Evolutionary conservation across 2,797 vertebrate species (phyloP).

Genomic region (Trematomus bernacchii): DNA sequence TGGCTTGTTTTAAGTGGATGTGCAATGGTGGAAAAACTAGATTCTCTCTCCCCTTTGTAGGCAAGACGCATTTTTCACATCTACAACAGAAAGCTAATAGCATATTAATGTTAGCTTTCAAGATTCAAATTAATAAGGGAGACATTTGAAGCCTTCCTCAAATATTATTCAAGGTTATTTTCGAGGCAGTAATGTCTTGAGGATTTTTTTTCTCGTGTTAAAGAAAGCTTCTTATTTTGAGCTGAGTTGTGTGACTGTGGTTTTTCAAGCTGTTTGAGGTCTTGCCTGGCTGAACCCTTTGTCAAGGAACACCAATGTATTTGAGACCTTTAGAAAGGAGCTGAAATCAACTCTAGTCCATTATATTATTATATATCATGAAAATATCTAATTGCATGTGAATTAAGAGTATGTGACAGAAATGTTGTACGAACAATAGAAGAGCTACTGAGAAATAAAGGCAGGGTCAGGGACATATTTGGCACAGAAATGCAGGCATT

Average conservation of each 20-base stretch:
- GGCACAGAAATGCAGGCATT: constrained; percentile 12
- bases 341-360: constrained; percentile 33
- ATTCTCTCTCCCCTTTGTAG: neutral
- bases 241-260: constrained; percentile 69
- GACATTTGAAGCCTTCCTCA: constrained; percentile 1
- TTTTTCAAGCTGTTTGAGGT: constrained; percentile 45
- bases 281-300: constrained; percentile 46
- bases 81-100: neutral
- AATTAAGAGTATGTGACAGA: constrained; percentile 38
- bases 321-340: constrained; percentile 30
- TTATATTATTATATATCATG: constrained; percentile 1
- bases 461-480: constrained; percentile 36
- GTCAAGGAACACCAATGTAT: constrained; percentile 24
- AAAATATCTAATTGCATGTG: neutral
- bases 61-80: too few relatives aligned
- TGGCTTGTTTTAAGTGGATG: constrained; percentile 16
- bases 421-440: constrained; percentile 45
- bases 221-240: constrained; percentile 79
- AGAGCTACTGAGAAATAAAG: constrained; percentile 32
- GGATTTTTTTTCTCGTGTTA: constrained; percentile 55
- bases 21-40: constrained; percentile 3
- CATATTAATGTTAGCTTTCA: neutral
- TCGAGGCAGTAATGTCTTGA: constrained; percentile 46
- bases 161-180: constrained; percentile 33
- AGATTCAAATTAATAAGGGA: constrained; percentile 5